A percentile compares a stretch with the other conserved stretches of the same genome.
phyloP scores from a whole-genome alignment of 2,888 invertebrate genomes.

The Dynastes grantii region DNA sequence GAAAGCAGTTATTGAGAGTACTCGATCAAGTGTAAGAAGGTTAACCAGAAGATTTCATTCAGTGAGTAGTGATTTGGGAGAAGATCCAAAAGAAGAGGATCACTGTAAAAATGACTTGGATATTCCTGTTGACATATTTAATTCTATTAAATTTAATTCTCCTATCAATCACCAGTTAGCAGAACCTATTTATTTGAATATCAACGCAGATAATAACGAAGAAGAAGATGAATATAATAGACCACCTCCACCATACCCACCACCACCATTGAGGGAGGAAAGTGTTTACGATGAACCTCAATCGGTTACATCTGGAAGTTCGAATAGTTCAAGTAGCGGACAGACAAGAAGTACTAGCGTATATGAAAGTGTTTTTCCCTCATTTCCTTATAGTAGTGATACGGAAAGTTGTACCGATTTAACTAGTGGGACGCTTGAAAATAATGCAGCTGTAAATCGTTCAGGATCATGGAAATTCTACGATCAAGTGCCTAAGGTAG shows the following conservation, averaged over 20 bases:
- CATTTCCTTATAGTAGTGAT: conserved; percentile 64
- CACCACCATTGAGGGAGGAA: conserved; percentile 75
- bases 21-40: conserved; percentile 71
- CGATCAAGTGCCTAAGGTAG: conserved; percentile 54
- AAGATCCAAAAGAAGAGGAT: conserved; percentile 55
- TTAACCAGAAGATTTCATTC: conserved; percentile 65
- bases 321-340: conserved; percentile 63
- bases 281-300: conserved; percentile 74
- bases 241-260: conserved; percentile 75
- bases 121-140: conserved; percentile 72
- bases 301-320: conserved; percentile 67
- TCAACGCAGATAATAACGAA: conserved; percentile 56
- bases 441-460: conserved; percentile 48
- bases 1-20: conserved; percentile 78
- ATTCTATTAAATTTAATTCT: conserved; percentile 78
- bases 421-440: conserved; percentile 58
- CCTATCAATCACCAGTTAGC: conserved; percentile 68
- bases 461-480: conserved; percentile 53
- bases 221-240: conserved; percentile 64
- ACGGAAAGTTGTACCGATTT: conserved; percentile 60
- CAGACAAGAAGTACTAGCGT: conserved; percentile 62
- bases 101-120: conserved; percentile 59
- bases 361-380: conserved; percentile 71
- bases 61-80: conserved; percentile 52
- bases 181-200: conserved; percentile 53